phyloP scores from a whole-genome alignment of 1,140 invertebrate species.

The Chironomus striatipennis region DNA sequence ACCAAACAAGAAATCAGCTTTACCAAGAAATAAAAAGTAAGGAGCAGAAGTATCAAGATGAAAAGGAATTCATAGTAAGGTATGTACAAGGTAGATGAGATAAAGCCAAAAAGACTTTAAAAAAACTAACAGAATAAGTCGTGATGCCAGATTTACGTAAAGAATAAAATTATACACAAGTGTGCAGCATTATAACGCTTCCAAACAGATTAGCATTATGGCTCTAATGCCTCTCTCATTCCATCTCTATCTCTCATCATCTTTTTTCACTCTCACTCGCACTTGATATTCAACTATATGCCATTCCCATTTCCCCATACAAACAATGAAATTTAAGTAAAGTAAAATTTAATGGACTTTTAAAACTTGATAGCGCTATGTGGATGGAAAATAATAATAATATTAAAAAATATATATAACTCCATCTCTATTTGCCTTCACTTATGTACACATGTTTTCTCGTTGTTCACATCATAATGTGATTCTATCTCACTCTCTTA shows the following conservation, averaged over 20 bases:
- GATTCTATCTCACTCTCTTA: neutral
- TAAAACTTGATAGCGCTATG: neutral
- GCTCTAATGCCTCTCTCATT: neutral
- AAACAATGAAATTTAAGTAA: neutral
- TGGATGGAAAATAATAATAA: neutral
- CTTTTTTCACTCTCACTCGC: neutral
- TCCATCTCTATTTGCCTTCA: neutral
- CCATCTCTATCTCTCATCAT: neutral
- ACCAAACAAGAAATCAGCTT: too few species aligned
- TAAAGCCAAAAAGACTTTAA: neutral
- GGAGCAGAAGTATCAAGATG: too few species aligned
- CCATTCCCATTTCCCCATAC: too few species aligned
- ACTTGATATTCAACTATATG: too few species aligned
- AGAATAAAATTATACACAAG: neutral
- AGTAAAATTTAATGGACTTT: slow-evolving; percentile 14
- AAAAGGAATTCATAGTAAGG: too few species aligned
- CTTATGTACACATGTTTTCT: neutral
- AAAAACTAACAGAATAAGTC: too few species aligned
- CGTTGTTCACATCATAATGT: neutral
- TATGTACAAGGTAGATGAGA: neutral
- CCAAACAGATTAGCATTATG: slow-evolving; percentile 1
- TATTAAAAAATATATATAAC: slow-evolving; percentile 1
- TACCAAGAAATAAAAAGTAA: too few species aligned
- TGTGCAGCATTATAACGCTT: neutral
- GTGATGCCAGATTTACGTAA: too few species aligned